Base-by-base conservation (phyloP, 2,797 vertebrate genomes). In the Malacoctenus gilli region DNA sequence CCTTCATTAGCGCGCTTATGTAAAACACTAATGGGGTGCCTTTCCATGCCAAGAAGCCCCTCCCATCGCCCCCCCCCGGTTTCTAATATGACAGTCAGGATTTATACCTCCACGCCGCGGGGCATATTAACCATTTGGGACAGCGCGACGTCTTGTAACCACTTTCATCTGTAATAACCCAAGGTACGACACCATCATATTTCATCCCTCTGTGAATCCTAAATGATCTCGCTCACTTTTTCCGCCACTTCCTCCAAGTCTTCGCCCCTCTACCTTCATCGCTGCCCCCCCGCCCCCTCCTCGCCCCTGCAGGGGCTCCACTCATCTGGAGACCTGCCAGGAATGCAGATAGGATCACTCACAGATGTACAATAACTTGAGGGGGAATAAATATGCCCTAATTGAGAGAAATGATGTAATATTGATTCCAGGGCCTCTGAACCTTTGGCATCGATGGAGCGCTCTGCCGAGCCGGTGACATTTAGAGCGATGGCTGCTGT, bases 321-420 rank as follows among this genome's bases (percentile, higher is more conserved):
- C 51, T 79, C 72, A 61, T 66, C 77, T 72, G 79, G 28, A 41
- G 68, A 31, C 66, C 67, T 51, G 75, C 62, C 72, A 75, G 70
- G 77, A 87, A 89, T 82, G 79, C 72, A 87, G 80, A 89, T 85
- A 76, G 71, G 77, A 83, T 83, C 75, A 50, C 80, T 83, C 71
- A 39, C 75, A 56, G 59, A 79, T 65, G 76, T 79, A 82, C 83
- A 88, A 87, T 75, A 74, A 87, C 52, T 76, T 82, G 68, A 82
- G 79, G 82, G n/a, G 73, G 73, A 83, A 87, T 86, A 89, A 91
- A 88, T 88, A 86, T 77, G 76, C 63, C 64, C 83, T 82, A 88
- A 84, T 87, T 86, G 86, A 80, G 80, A 86, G 87, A 91, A 85
- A 82, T 87, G 59, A 85, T 87, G 82, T 83, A 83, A 85, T 90